A percentile compares a stretch with the other conserved stretches of the same genome.
phyloP scores from a whole-genome alignment of 2,113 vertebrate species.

The Lonchura striata region DNA sequence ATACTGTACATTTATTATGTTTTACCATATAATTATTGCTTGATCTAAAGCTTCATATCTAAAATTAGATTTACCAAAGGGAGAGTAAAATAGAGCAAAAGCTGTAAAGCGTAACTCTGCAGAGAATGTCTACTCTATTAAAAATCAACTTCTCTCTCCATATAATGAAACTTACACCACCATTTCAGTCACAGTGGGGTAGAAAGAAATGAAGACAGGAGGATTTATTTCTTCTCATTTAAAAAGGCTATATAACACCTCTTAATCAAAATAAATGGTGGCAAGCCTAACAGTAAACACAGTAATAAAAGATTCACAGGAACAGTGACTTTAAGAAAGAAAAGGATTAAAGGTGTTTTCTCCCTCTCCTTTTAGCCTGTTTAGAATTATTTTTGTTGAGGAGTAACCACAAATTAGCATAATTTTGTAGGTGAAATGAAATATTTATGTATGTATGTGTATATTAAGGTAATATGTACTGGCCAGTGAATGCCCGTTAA shows the following conservation, averaged over 20 bases:
- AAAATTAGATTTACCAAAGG: background rate
- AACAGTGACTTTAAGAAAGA: background rate
- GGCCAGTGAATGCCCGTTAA: background rate
- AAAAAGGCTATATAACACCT: background rate
- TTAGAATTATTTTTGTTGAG: background rate
- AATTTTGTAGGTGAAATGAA: background rate
- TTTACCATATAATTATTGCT: background rate
- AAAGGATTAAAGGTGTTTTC: background rate
- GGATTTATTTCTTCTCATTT: slow-evolving; percentile 41
- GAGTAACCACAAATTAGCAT: background rate
- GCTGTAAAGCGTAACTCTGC: background rate
- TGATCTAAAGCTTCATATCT: background rate
- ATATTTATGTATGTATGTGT: background rate
- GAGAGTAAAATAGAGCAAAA: background rate
- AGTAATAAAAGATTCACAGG: background rate
- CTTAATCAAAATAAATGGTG: slow-evolving; percentile 15
- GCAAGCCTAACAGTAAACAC: background rate
- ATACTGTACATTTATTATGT: background rate
- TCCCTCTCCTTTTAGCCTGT: background rate
- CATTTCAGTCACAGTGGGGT: background rate
- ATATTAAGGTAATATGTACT: background rate
- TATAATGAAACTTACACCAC: background rate
- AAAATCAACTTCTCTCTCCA: background rate
- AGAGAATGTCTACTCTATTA: background rate
- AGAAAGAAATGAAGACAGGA: background rate